Evolutionary conservation across 2,113 vertebrate species (phyloP), one percentile per base, ranked within the genome.

Genomic region (Gambusia affinis): DNA sequence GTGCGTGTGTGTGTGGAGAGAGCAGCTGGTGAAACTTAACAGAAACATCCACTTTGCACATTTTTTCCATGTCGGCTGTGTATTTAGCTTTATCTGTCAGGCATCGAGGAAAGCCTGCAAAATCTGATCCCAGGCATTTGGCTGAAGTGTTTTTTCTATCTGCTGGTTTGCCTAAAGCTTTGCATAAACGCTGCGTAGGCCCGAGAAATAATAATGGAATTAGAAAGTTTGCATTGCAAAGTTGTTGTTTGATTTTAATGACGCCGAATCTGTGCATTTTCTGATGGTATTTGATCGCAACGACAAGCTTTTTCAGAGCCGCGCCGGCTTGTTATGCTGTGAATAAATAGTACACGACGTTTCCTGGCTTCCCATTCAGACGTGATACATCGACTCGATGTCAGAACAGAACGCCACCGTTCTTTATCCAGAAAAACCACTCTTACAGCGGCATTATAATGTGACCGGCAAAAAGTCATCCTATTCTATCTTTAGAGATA

Each of bases 51-150:
- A n/a, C 24, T 57, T 57, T 57, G 22, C 24, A 57, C 51, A 57
- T 22, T 54, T 19, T 54, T 54, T 54, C 51, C 51, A 54, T 24
- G 17, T 57, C 22, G 2, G 22, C 51, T 57, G 51, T 57, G 51
- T 57, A 57, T n/a, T 57, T 57, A 57, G 51, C 24, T 57, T 57
- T 57, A n/a, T 57, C 51, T 57, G 51, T 57, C 51, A 57, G 51
- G 17, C 51, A 57, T 57, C 17, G 4, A n/a, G 51, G 24, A 57
- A 57, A 57, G 51, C 51, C 51, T 24, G 51, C 51, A 24, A 57
- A 24, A 57, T 57, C 51, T n/a, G 7, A 57, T 57, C 51, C 51
- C 22, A 10, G 51, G 17, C 51, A 57, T 24, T 57, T n/a, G 51
- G 51, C 22, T n/a, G 51, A n/a, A 57, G 51, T n/a, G 19, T n/a